Evolutionary conservation across 2,888 invertebrate genomes (phyloP).

Genomic region (Tinea pellionella): DNA sequence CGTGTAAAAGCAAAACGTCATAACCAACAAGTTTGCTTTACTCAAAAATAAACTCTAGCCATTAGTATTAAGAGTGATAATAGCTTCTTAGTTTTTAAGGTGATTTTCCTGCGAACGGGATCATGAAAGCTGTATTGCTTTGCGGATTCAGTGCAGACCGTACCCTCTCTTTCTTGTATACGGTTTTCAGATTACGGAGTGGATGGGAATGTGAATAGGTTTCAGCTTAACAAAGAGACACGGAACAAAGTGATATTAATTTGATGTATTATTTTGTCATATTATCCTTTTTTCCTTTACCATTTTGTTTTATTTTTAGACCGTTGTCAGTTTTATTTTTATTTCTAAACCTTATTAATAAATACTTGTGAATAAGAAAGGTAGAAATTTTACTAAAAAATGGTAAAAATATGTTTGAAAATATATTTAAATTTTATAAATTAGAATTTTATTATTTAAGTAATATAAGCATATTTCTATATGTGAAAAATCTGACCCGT

Average conservation of each 20-base stretch:
- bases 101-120: not conserved
- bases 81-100: not conserved
- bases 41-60: not conserved
- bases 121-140: slow-evolving; percentile 28
- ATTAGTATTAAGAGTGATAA: not conserved
- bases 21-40: not conserved
- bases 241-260: not conserved
- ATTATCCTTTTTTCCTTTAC: not conserved
- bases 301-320: not conserved
- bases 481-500: too few species aligned
- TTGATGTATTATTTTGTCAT: slow-evolving; percentile 13
- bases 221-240: not conserved
- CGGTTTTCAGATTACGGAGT: slow-evolving; percentile 12
- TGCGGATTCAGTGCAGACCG: slow-evolving; percentile 35
- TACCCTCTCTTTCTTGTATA: slow-evolving; percentile 29
- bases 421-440: too few species aligned
- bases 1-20: not conserved
- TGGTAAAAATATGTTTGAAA: too few species aligned
- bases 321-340: too few species aligned
- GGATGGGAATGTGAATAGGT: not conserved
- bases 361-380: too few species aligned
- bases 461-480: too few species aligned
- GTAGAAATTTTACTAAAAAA: too few species aligned
- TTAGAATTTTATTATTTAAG: too few species aligned
- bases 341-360: too few species aligned